phyloP scores from a whole-genome alignment of 1,140 invertebrate species.

The Cephus cinctus region DNA sequence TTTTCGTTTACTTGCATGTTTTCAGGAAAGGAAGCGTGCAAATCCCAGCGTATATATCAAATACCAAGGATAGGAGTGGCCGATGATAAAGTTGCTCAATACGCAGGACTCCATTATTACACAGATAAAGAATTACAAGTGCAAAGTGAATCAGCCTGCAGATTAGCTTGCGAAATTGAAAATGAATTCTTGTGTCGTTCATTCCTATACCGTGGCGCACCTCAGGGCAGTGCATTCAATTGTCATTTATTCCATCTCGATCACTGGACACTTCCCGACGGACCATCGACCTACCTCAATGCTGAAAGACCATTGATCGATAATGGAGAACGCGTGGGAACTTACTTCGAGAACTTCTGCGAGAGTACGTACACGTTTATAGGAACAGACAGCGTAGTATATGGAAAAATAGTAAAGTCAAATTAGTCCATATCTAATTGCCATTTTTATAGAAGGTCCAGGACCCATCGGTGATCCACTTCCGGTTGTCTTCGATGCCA shows the following conservation, averaged over 20 bases:
- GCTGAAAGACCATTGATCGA: constrained; percentile 87
- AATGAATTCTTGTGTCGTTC: constrained; percentile 91
- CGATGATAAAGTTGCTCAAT: constrained; percentile 87
- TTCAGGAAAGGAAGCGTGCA: constrained; percentile 75
- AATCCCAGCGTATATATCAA: constrained; percentile 73
- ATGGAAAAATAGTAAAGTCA: no score
- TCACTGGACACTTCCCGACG: constrained; percentile 87
- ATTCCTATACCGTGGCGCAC: constrained; percentile 79
- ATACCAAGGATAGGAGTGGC: constrained; percentile 83
- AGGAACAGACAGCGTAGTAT: no score
- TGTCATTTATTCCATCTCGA: constrained; percentile 91
- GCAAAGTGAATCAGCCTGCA: constrained; percentile 79
- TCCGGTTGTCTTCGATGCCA: constrained; percentile 71
- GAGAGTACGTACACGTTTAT: constrained; percentile 71
- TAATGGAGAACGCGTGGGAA: constrained; percentile 84
- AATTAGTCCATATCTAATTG: no score
- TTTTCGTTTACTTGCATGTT: no score
- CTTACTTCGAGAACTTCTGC: constrained; percentile 88
- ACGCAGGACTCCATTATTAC: constrained; percentile 88
- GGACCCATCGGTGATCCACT: constrained; percentile 58
- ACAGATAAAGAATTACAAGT: constrained; percentile 87
- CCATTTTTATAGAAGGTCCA: constrained; percentile 30
- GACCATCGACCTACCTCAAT: constrained; percentile 85
- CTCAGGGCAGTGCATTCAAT: constrained; percentile 76
- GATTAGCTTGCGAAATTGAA: constrained; percentile 87